Base-by-base conservation (phyloP, 2,888 invertebrate species). In the Mimumesa dahlbomi region DNA sequence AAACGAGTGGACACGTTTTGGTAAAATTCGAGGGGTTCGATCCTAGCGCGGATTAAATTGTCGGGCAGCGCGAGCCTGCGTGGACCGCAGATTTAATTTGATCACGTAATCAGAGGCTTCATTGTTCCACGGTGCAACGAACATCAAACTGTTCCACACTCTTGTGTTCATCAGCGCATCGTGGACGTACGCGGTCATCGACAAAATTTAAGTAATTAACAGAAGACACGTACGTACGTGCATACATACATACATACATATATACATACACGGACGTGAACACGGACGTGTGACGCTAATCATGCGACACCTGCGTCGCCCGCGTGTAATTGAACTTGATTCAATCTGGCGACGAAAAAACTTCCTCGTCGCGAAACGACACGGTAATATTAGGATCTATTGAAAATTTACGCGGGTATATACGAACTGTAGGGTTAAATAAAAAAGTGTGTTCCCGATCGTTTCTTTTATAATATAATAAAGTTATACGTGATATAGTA, bases 81-180 rank as follows among this genome's bases (percentile, higher is more conserved):
- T 29, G 48, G 56, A 13, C 42, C 18, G 13, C 58, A 45, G 58
- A 71, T 75, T 71, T 75, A 65, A 77, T 75, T 73, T 46, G 48
- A 64, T 52, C 68, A 45, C 34, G 64, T 67, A 69, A 79, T 75
- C 75, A 79, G 68, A 53, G 58, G 38, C 45, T 49, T 49, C 62
- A 69, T 64, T 69, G 66, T 79, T 48, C 45, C 31, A 14, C 6
- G 36, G 18, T 25, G 19, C 54, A 49, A 34, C 36, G 50, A 13
- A 56, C 54, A 40, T 68, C 61, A 16, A 70, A 56, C 68, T 70
- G 46, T 57, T 56, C 31, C 9, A 31, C 13, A 11, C 22, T 19
- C 45, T 42, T 16, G 31, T 2, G 4, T 9, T 1, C 11, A 13
- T 31, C 7, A 4, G 21, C 9, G 14, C 14, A 18, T 3, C 16